These are phyloP conservation scores for Carlito syrichta DNA, from an alignment of 2,113 vertebrate species.

Conservation along the genomic window DNA sequence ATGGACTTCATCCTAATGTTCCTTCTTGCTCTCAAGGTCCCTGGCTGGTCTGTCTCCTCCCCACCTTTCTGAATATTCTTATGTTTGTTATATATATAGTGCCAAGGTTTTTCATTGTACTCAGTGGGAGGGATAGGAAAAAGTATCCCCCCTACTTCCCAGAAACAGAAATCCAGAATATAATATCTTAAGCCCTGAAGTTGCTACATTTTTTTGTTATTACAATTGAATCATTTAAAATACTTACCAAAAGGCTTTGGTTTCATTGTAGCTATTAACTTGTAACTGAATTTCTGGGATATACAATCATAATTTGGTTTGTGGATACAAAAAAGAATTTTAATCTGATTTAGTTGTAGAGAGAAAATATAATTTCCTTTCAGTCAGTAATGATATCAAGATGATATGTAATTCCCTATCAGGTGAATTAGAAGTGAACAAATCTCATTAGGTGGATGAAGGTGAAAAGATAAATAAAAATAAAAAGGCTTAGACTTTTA, in stretches of 20 bases:
- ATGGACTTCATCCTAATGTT: background rate
- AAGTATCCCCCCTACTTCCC: background rate
- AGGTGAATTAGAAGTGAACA: conserved; percentile 50
- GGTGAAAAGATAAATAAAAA: conserved; percentile 45
- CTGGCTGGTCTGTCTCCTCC: background rate
- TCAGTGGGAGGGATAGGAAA: background rate
- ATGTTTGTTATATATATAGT: background rate
- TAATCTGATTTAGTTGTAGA: conserved; percentile 57
- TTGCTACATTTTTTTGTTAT: conserved; percentile 19
- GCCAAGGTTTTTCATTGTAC: background rate
- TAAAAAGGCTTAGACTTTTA: conserved; percentile 26
- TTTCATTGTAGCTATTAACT: conserved; percentile 47
- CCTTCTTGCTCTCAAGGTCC: background rate
- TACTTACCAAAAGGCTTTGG: conserved; percentile 26
- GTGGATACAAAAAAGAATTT: conserved; percentile 30
- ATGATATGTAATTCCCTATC: conserved; percentile 28
- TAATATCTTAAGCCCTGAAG: conserved; percentile 16
- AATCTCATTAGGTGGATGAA: conserved; percentile 42
- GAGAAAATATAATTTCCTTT: conserved; percentile 60
- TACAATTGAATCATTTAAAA: conserved; percentile 38
- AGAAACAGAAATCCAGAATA: background rate
- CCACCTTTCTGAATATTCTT: background rate
- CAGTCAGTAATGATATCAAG: conserved; percentile 42
- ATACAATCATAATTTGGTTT: conserved; percentile 44
- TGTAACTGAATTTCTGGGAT: conserved; percentile 42